Conservation (phyloP, 2,888 invertebrate genomes). For the Danaus chrysippus region DNA sequence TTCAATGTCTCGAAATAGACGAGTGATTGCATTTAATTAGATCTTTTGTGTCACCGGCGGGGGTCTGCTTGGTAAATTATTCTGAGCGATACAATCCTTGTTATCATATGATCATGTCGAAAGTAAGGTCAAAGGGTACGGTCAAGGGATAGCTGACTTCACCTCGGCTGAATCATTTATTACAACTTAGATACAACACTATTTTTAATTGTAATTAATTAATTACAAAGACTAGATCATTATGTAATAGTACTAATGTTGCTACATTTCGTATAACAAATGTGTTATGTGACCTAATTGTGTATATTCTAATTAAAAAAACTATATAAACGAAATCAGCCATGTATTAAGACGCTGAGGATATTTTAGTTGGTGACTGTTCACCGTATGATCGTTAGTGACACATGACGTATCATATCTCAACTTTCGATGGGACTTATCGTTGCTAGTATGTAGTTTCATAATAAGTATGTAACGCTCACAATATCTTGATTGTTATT, state of each 20-base stretch:
- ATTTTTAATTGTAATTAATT: constrained; percentile 2
- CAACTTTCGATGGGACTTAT: constrained; percentile 62
- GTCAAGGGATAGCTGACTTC: constrained; percentile 72
- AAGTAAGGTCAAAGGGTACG: constrained; percentile 71
- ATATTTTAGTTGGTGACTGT: neutral
- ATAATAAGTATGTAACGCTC: constrained; percentile 55
- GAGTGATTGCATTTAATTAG: constrained; percentile 35
- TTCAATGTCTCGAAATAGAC: constrained; percentile 28
- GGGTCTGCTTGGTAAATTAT: constrained; percentile 30
- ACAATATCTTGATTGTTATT: constrained; percentile 48
- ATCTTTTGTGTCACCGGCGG: constrained; percentile 35
- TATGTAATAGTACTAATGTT: too few relatives aligned
- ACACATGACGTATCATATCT: constrained; percentile 45
- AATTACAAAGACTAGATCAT: neutral
- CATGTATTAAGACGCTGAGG: neutral
- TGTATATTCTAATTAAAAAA: neutral
- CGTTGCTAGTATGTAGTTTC: constrained; percentile 67
- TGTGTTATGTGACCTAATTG: too few relatives aligned
- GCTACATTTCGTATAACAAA: too few relatives aligned
- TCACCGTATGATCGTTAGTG: constrained; percentile 22
- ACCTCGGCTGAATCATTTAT: constrained; percentile 64
- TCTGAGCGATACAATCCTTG: constrained; percentile 42
- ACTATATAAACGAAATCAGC: neutral
- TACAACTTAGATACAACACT: constrained; percentile 24
- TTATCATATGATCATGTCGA: constrained; percentile 65